phyloP scores from a whole-genome alignment of 2,113 vertebrate species.

The Piprites chloris region DNA sequence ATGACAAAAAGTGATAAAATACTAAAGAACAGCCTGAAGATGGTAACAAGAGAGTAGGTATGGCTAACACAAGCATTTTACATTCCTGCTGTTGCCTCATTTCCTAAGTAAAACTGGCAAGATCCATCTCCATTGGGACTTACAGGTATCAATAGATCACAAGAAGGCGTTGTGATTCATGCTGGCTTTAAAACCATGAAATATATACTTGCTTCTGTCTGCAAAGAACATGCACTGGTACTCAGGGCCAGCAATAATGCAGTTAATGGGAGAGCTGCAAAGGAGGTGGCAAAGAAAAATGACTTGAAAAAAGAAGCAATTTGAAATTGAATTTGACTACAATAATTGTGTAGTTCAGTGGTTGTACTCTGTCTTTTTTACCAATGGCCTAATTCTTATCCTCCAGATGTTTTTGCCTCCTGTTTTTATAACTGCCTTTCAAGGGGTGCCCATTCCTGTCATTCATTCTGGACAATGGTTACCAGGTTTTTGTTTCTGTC shows the following conservation, averaged over 20 bases:
- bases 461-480: background rate
- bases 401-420: background rate
- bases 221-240: background rate
- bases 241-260: background rate
- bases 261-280: background rate
- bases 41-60: background rate
- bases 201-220: background rate
- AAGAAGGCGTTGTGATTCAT: background rate
- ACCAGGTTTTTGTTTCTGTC: background rate
- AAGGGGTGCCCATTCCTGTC: background rate
- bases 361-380: background rate
- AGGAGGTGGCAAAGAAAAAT: background rate
- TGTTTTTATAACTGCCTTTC: background rate
- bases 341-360: background rate
- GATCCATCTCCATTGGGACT: background rate
- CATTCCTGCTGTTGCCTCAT: background rate
- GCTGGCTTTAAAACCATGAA: background rate
- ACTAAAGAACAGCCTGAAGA: background rate
- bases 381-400: background rate
- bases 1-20: background rate
- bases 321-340: background rate
- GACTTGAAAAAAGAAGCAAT: background rate
- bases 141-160: background rate
- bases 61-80: background rate
- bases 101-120: background rate